Base-by-base conservation (phyloP, 2,888 invertebrate genomes). In the Quadriops clusia region DNA sequence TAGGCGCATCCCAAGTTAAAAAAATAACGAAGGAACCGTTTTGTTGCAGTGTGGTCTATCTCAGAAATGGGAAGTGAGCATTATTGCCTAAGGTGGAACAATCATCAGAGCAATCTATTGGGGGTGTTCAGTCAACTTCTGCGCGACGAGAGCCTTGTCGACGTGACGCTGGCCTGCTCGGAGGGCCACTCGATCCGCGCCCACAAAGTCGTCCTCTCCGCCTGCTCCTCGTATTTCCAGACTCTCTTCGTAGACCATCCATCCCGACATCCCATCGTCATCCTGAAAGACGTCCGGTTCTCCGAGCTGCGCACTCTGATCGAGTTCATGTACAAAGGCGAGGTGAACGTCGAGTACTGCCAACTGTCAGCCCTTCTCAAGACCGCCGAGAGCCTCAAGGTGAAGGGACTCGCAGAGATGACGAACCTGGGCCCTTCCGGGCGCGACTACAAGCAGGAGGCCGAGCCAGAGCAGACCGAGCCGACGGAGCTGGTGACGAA, bases 41-140 rank as follows among this genome's bases (percentile, higher is more conserved):
- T 47, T 47, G 36, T 56, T 53, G 64, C 71, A 80, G 81, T 77
- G 81, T 74, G 76, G 77, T 77, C 78, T 80, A 77, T 78, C 80
- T 79, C 77, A 84, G 85, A 84, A 81, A 85, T 86, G 85, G 86
- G 86, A 81, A 87, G 87, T 86, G 87, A 90, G 83, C 89, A 89
- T 74, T 90, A 89, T 79, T 89, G 89, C 77, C 81, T 90, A 76
- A 86, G 89, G 83, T 90, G 89, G 89, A 90, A 89, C 79, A 89
- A 90, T 85, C 89, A 90, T 85, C 87, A 87, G 78, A 86, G 84
- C 77, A 90, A 90, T 79, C 80, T 90, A 76, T 79, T 90, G 75
- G 87, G 86, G 70, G 87, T 89, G 67, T 90, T 90, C 77, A 87
- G 86, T 76, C 87, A 87, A 76, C 78, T 90, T 71, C 74, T 89